Evolutionary conservation across 2,797 vertebrate species (phyloP).

Genomic region (Sitta carolinensis): DNA sequence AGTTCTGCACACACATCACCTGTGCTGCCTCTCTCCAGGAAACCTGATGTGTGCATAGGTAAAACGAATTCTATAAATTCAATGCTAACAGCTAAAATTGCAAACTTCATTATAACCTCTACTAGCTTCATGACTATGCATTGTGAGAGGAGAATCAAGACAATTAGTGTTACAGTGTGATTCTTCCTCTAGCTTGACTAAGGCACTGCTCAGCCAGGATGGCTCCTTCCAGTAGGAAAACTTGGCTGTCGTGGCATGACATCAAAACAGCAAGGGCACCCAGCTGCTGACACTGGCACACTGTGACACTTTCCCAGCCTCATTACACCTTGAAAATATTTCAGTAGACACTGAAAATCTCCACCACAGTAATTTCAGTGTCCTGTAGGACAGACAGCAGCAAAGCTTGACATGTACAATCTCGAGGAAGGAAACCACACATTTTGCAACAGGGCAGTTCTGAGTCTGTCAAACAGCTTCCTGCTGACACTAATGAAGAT

Average conservation of each 20-base stretch:
- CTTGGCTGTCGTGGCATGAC: rapidly evolving
- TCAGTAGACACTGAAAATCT: neutral
- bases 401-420: rapidly evolving
- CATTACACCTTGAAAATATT: neutral
- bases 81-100: neutral
- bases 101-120: neutral
- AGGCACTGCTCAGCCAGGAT: neutral
- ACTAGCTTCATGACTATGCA: neutral
- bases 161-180: rapidly evolving
- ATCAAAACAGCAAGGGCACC: neutral
- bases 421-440: neutral
- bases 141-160: neutral
- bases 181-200: neutral
- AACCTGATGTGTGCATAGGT: rapidly evolving
- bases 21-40: neutral
- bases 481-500: neutral
- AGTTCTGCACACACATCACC: neutral
- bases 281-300: neutral
- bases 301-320: neutral
- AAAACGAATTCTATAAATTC: neutral
- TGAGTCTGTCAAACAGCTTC: neutral
- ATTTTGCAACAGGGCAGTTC: neutral
- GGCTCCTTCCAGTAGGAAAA: neutral
- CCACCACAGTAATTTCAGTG: neutral
- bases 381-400: neutral